These are phyloP conservation scores for Neolamprologus devosi DNA, from an alignment of 2,113 vertebrate species.

Conservation along the genomic window DNA sequence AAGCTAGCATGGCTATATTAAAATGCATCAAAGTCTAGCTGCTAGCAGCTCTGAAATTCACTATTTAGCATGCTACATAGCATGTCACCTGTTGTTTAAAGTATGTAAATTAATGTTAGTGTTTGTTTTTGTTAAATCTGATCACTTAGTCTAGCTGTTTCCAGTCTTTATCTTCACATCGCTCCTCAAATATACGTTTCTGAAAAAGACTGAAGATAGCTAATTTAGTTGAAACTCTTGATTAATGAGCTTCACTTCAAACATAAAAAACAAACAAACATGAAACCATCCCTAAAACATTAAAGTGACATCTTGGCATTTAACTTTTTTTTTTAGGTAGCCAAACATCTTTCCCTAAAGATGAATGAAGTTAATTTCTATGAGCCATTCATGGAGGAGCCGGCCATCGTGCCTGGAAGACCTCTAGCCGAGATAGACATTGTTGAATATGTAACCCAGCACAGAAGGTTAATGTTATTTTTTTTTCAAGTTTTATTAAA, in stretches of 20 bases:
- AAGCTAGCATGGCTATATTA: not conserved
- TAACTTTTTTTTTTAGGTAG: constrained; percentile 70
- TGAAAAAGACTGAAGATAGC: not conserved
- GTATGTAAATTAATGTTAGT: not conserved
- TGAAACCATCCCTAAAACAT: not conserved
- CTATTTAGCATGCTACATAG: not conserved
- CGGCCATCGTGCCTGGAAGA: constrained; percentile 82
- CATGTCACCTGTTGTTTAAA: not conserved
- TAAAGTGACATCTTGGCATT: not conserved
- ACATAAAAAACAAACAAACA: not conserved
- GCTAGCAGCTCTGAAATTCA: not conserved
- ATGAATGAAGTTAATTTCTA: constrained; percentile 98
- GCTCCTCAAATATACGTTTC: not conserved
- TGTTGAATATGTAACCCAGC: constrained; percentile 88
- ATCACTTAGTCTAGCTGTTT: not conserved
- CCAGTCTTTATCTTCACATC: not conserved
- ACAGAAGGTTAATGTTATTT: constrained; percentile 74
- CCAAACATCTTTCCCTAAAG: constrained; percentile 93
- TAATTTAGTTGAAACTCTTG: not conserved
- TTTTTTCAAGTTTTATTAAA: not conserved
- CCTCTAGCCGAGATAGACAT: constrained; percentile 88
- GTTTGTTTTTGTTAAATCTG: not conserved
- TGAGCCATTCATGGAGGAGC: constrained; percentile 95
- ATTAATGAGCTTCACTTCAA: not conserved
- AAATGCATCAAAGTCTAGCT: not conserved